These are phyloP conservation scores for Mesochorus sp. DNA, from an alignment of 2,888 invertebrate species.

Conservation along the genomic window DNA sequence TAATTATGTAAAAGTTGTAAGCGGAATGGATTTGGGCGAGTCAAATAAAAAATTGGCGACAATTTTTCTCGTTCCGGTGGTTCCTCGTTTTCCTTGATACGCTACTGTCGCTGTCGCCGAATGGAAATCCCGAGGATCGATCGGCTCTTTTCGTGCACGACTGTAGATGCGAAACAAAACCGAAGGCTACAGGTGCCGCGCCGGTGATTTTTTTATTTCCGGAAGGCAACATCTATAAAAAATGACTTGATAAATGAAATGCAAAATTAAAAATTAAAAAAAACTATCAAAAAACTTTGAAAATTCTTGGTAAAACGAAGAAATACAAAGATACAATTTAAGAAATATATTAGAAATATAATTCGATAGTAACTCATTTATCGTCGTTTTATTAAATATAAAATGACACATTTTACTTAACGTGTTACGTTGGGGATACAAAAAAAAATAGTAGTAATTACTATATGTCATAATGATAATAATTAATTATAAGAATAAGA, in stretches of 20 bases:
- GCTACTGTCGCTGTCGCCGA: conserved; percentile 69
- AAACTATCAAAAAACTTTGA: background rate
- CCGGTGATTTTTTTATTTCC: conserved; percentile 67
- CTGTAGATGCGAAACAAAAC: conserved; percentile 46
- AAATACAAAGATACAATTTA: too few species aligned
- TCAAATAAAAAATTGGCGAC: background rate
- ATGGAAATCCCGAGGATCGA: conserved; percentile 73
- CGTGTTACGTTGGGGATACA: conserved; percentile 5
- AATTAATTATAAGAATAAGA: conserved; percentile 12
- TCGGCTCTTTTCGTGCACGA: conserved; percentile 71
- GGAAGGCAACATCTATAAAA: too few species aligned
- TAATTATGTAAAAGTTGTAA: background rate
- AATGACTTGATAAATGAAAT: too few species aligned
- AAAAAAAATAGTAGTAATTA: conserved; percentile 51
- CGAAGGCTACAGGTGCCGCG: conserved; percentile 68
- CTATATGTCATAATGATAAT: conserved; percentile 25
- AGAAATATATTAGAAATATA: too few species aligned
- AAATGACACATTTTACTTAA: conserved; percentile 43
- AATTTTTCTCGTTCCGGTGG: background rate
- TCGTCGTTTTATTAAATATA: conserved; percentile 37
- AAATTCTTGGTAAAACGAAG: background rate
- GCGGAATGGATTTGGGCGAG: background rate
- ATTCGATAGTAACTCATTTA: background rate
- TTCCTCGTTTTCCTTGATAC: background rate
- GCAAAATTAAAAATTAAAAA: too few species aligned